Conservation (phyloP, 2,888 invertebrate species). For the Torymus texanus region DNA sequence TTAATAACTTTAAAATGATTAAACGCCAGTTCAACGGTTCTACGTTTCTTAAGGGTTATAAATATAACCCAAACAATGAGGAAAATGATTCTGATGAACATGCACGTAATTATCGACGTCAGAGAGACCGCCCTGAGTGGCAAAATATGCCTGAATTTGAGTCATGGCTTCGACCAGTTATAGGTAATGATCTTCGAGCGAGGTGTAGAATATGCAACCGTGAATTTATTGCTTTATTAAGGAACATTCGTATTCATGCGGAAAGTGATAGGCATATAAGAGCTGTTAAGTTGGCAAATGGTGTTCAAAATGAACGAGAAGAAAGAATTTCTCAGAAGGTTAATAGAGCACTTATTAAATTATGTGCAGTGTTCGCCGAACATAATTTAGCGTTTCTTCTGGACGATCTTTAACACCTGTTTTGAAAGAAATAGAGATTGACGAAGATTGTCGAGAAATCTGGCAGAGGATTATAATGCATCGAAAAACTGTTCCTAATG, state of each 20-base stretch:
- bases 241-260: neutral
- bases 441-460: neutral
- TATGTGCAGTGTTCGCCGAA: too few relatives aligned
- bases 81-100: too few relatives aligned
- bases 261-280: neutral
- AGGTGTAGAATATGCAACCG: conserved; percentile 1
- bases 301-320: neutral
- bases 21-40: too few relatives aligned
- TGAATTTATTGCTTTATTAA: neutral
- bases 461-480: neutral
- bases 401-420: neutral
- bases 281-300: neutral
- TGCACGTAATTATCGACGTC: conserved; percentile 1
- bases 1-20: too few relatives aligned
- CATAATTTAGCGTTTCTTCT: too few relatives aligned
- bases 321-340: neutral
- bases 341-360: too few relatives aligned
- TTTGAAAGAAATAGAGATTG: neutral
- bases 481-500: neutral
- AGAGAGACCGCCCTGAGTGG: neutral
- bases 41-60: too few relatives aligned
- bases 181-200: neutral
- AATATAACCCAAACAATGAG: too few relatives aligned
- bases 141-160: conserved; percentile 1
- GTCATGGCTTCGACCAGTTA: neutral